These are phyloP conservation scores for Asarcornis scutulata DNA, from an alignment of 2,113 vertebrate genomes.

Conservation along the genomic window DNA sequence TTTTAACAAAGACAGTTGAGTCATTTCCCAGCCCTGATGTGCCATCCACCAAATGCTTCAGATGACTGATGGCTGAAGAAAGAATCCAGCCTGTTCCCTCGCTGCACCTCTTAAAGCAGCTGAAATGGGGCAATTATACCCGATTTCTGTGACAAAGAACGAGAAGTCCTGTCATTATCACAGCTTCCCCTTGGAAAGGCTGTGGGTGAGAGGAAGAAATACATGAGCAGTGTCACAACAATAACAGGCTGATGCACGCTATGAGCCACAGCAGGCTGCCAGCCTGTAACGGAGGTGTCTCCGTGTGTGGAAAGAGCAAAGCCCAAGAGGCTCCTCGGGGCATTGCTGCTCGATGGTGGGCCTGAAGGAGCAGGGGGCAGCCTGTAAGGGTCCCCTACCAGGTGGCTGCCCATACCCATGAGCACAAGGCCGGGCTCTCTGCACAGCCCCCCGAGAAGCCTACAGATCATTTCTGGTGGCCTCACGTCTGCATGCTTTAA, in stretches of 20 bases:
- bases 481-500: not conserved
- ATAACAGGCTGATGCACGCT: not conserved
- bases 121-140: constrained; percentile 63
- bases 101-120: not conserved
- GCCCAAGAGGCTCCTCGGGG: not conserved
- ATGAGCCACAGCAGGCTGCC: rapidly evolving
- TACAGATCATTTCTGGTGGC: not conserved
- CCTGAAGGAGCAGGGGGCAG: not conserved
- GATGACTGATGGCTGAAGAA: constrained; percentile 44
- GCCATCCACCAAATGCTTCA: constrained; percentile 36
- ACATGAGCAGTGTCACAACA: constrained; percentile 20
- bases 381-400: not conserved
- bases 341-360: too few species aligned
- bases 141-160: constrained; percentile 46
- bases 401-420: rapidly evolving
- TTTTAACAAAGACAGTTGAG: constrained; percentile 53
- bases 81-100: constrained; percentile 26
- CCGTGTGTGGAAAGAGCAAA: rapidly evolving
- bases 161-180: constrained; percentile 35
- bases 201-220: constrained; percentile 42
- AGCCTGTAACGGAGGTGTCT: not conserved
- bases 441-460: not conserved
- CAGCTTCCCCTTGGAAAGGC: constrained; percentile 40
- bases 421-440: not conserved
- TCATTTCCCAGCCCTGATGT: constrained; percentile 60